These are phyloP conservation scores for Simalia tracyae DNA, from an alignment of 2,797 vertebrate species.

Conservation along the genomic window DNA sequence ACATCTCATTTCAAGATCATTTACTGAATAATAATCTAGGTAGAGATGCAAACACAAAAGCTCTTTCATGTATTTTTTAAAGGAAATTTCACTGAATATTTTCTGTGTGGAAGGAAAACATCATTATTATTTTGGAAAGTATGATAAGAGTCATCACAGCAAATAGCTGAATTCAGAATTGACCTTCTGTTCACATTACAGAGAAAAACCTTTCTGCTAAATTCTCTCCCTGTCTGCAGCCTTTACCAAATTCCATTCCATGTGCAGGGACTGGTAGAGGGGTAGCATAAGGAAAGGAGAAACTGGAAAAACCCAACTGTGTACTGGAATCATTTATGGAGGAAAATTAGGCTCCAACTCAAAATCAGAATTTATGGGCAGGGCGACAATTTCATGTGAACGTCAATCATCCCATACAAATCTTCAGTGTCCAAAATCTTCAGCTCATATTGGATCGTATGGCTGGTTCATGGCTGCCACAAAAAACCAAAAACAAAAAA, in stretches of 20 bases:
- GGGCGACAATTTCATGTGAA: too few species aligned
- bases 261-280: neutral
- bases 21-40: conserved; percentile 52
- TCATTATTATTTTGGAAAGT: neutral
- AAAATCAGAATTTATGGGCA: neutral
- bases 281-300: neutral
- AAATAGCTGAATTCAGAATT: neutral
- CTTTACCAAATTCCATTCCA: neutral
- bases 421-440: neutral
- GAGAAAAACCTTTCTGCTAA: neutral
- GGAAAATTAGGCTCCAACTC: neutral
- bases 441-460: neutral
- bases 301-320: neutral
- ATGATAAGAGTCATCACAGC: neutral
- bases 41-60: conserved; percentile 55
- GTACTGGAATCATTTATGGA: neutral
- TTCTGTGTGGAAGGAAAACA: neutral
- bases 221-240: neutral
- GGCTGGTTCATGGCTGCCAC: neutral
- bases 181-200: neutral
- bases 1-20: conserved; percentile 65
- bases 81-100: conserved; percentile 24
- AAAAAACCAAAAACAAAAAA: neutral
- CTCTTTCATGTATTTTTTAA: neutral
- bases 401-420: neutral